Evolutionary conservation across 1,140 invertebrate species (phyloP).

Genomic region (Galendromus occidentalis): DNA sequence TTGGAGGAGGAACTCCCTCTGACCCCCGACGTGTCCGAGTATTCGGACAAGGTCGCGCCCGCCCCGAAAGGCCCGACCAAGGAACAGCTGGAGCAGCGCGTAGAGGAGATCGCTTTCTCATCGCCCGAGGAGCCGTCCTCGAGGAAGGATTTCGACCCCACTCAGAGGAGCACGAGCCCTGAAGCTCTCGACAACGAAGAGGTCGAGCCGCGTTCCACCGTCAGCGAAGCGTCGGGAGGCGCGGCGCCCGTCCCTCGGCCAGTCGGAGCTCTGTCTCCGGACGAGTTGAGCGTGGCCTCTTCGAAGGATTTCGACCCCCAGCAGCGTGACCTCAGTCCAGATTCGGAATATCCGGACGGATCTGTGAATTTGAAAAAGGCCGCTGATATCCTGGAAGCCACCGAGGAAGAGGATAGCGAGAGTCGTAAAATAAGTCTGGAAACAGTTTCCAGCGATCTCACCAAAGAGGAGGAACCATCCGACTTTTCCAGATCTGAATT

Average conservation of each 20-base stretch:
- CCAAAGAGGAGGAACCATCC: neutral
- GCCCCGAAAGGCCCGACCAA: neutral
- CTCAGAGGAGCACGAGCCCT: neutral
- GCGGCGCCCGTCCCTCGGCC: neutral
- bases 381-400: too few species aligned
- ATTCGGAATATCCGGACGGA: neutral
- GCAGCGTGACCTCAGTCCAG: neutral
- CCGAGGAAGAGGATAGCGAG: too few species aligned
- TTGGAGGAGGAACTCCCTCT: conserved; percentile 5
- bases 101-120: neutral
- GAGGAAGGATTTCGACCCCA: neutral
- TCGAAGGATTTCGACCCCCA: neutral
- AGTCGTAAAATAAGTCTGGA: neutral
- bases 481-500: neutral
- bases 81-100: neutral
- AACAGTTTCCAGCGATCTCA: neutral
- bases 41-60: neutral
- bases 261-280: neutral
- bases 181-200: neutral
- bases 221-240: neutral
- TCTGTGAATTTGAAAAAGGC: neutral
- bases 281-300: neutral
- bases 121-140: conserved; percentile 1
- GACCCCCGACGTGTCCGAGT: neutral
- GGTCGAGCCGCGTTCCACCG: neutral